Base-by-base conservation (phyloP, 2,888 invertebrate species). In the Petrolisthes manimaculis region DNA sequence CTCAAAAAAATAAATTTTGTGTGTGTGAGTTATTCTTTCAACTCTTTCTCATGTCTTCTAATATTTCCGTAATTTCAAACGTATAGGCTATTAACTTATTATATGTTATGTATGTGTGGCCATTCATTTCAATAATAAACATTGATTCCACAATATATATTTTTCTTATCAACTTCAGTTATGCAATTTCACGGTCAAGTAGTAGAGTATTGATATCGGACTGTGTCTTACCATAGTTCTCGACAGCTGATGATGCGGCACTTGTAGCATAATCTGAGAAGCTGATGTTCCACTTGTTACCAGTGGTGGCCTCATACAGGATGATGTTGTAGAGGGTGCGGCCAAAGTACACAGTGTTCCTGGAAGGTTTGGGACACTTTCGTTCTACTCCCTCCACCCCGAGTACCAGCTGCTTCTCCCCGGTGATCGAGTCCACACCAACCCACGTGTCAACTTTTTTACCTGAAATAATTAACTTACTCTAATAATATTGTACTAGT, bases 241-340 rank as follows among this genome's bases (percentile, higher is more conserved):
- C 84, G 53, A 83, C 81, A 53, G 88, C 51, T 54, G 86, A 74
- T 18, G 86, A 75, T 37, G 96, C 97, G 91, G 95, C 96, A 92
- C 95, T 95, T 0, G 97, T 96, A 2, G 98, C 96, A 93, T 99
- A 99, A 93, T 99, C 99, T 92, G 96, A 97, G 94, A 97, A 99
- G 0, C 99, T 99, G 5, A 99, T 97, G 94, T 99, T 99, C 99
- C 99, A 99, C 91, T 96, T 96, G 71, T 89, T 88, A 21, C 86
- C 86, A 37, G 88, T 91, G 55, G 86, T 51, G 14, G 84, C 85
- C 67, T 91, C 91, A 79, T 88, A 91, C 4, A 91, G 87, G 55
- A 91, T 86, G 61, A 91, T 88, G 79, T 91, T 91, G 83, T 91
- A 91, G 55, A 89, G 86, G 53, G 91, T 91, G 61, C 91, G 88